Evolutionary conservation across 2,113 vertebrate genomes (phyloP).

Genomic region (Ahaetulla prasina): DNA sequence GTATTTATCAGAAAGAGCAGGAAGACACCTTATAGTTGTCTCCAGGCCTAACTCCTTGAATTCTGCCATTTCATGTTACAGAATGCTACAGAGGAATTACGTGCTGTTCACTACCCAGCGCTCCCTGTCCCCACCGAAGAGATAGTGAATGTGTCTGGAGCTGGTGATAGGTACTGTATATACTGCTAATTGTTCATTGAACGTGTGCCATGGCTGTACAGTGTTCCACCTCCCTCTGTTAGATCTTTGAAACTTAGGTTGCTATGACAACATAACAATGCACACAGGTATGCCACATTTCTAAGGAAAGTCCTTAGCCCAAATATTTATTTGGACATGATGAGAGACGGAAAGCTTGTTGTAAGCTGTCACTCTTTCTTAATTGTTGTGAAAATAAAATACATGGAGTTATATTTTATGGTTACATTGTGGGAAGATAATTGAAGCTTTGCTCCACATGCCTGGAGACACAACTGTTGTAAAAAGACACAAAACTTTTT

Average conservation of each 20-base stretch:
- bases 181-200: neutral
- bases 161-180: conserved; percentile 81
- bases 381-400: conserved; percentile 31
- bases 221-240: conserved; percentile 29
- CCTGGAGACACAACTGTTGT: neutral
- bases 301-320: conserved; percentile 49
- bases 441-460: conserved; percentile 4
- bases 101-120: conserved; percentile 79
- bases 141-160: conserved; percentile 83
- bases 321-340: conserved; percentile 58
- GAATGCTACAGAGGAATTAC: conserved; percentile 63
- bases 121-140: conserved; percentile 66
- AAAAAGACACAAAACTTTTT: neutral
- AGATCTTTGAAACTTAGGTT: conserved; percentile 20
- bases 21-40: neutral
- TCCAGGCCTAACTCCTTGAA: neutral
- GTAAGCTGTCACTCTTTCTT: conserved; percentile 12
- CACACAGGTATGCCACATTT: neutral
- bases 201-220: neutral
- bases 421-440: neutral
- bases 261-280: conserved; percentile 47
- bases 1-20: neutral
- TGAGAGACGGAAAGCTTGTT: conserved; percentile 41
- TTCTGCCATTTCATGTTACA: conserved; percentile 38
- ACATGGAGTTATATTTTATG: conserved; percentile 9